Evolutionary conservation across 2,797 vertebrate species (phyloP).

Genomic region (Darevskia mixta): DNA sequence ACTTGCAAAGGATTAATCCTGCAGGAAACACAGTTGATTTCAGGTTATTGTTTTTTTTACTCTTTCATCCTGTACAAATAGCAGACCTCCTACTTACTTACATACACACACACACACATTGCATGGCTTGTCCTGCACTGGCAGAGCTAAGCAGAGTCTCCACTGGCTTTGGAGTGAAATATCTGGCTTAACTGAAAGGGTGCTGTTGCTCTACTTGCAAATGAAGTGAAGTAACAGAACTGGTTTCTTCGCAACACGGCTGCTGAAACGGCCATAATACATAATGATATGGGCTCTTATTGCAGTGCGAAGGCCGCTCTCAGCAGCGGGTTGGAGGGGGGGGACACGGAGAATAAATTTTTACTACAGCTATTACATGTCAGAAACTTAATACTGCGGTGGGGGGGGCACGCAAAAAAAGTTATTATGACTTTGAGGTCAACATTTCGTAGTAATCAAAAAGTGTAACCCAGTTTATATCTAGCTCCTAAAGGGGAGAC

Average conservation of each 20-base stretch:
- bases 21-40: not conserved
- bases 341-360: not conserved
- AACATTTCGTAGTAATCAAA: not conserved
- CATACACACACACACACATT: not conserved
- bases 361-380: not conserved
- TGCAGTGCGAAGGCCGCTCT: not conserved
- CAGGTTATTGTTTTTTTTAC: not conserved
- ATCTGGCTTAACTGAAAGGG: not conserved
- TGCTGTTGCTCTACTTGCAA: not conserved
- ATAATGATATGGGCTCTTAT: not conserved
- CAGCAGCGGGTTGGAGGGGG: not conserved
- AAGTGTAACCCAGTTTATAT: not conserved
- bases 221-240: not conserved
- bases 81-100: not conserved
- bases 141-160: not conserved
- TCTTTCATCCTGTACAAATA: not conserved
- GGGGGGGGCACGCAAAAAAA: not conserved
- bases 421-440: constrained; percentile 13
- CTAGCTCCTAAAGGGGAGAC: not conserved
- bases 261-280: not conserved
- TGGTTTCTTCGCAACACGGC: not conserved
- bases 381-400: not conserved
- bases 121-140: not conserved
- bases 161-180: not conserved
- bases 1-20: not conserved